Evolutionary conservation across 2,888 invertebrate species (phyloP), one percentile per base, ranked within the genome.

Genomic region (Barypeithes pellucidus): DNA sequence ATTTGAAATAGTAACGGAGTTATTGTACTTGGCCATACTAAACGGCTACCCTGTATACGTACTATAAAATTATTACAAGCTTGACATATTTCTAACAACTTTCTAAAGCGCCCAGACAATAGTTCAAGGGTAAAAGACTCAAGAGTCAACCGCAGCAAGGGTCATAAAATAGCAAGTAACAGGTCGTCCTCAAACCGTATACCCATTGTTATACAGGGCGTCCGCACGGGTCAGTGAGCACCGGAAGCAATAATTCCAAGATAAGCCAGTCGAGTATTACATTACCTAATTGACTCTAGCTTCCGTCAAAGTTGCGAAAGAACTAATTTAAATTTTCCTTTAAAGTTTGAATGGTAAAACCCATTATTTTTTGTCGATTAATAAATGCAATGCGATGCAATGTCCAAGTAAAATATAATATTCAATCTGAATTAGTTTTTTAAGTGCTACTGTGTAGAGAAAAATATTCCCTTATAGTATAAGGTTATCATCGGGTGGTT

Each of bases 211-310:
- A 57, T 45, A 43, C 36, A 54, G 74, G 61, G 50, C 67, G 71
- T 78, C 76, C 29, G 29, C 76, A 79, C 72, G 76, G 77, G 76
- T 77, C 78, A 77, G 47, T 57, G 73, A 54, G 11, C 72, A 76
- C 78, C 75, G 79, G 78, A 79, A 77, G 57, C 66, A 71, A 71
- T 78, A 76, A 77, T 79, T 73, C 12, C 18, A 29, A 75, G 75
- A 75, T 75, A 75, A 78, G 73, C 75, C 70, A 75, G 72, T 76
- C 71, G n/a, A 69, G 77, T 76, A 76, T 70, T 5, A 29, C 29
- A 5, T 29, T 72, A 74, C 76, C 66, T 71, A 77, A 77, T 76
- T 75, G 76, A 66, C 29, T 29, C 52, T 66, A 43, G 62, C 60
- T 77, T 76, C 75, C 76, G 59, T 57, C 33, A 20, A 54, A 50